Evolutionary conservation across 2,113 vertebrate genomes (phyloP).

Genomic region (Myanophis thanlyinensis): DNA sequence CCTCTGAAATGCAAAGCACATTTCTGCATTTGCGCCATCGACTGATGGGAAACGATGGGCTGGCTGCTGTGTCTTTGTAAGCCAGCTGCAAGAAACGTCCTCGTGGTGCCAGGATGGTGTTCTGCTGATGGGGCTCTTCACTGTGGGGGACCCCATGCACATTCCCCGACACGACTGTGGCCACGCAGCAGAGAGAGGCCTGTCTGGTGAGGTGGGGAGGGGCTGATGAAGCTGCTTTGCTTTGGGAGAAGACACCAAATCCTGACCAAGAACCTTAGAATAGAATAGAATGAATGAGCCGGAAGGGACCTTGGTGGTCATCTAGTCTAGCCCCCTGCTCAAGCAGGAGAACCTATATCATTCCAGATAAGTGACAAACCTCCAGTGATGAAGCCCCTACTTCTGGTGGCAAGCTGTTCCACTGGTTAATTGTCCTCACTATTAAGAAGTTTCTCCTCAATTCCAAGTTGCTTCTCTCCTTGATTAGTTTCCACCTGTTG

Average conservation of each 20-base stretch:
- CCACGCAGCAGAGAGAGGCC: background rate
- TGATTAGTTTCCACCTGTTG: no score
- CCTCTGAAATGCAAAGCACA: slow-evolving; percentile 9
- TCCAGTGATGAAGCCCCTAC: no score
- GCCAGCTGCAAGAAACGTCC: background rate
- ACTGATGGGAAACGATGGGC: background rate
- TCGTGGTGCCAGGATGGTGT: background rate
- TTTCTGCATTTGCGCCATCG: background rate
- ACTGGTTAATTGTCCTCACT: no score
- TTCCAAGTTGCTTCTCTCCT: no score
- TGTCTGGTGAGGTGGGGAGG: background rate
- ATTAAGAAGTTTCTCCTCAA: no score
- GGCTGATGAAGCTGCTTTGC: background rate
- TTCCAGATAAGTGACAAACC: no score
- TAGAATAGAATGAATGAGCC: background rate
- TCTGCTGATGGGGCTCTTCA: background rate
- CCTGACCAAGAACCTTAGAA: background rate
- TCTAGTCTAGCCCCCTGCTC: background rate
- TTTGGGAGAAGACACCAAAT: background rate
- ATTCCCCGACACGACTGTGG: background rate
- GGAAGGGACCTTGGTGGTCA: background rate
- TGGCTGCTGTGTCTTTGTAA: background rate
- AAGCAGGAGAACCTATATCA: no score
- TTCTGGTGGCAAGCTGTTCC: no score
- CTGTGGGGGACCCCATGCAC: background rate